phyloP scores from a whole-genome alignment of 2,797 vertebrate species.

The Synanceia verrucosa region DNA sequence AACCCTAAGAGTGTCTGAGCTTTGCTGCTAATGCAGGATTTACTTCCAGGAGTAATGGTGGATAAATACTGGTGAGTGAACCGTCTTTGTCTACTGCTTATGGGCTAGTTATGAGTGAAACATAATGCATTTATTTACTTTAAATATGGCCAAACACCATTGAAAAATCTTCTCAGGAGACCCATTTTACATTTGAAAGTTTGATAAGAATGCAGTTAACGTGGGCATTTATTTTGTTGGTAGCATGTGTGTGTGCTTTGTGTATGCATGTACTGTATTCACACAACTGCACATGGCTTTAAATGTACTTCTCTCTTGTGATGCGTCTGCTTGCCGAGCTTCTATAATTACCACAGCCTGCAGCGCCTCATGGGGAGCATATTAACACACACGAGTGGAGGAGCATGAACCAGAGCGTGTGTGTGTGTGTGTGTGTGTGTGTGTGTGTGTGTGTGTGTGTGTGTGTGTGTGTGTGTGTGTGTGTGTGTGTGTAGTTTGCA shows the following conservation, averaged over 20 bases:
- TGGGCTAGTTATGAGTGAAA: not conserved
- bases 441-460: not conserved
- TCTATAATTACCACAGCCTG: slow-evolving; percentile 84
- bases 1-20: slow-evolving; percentile 26
- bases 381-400: slow-evolving; percentile 85
- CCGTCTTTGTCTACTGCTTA: not conserved
- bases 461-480: slow-evolving; percentile 2
- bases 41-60: not conserved
- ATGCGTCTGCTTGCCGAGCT: slow-evolving; percentile 66
- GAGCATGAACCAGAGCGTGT: slow-evolving; percentile 51
- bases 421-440: not conserved
- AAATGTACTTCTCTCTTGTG: slow-evolving; percentile 62
- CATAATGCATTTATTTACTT: not conserved
- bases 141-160: not conserved
- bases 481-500: slow-evolving; percentile 3
- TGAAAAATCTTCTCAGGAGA: not conserved
- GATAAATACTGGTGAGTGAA: not conserved
- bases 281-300: slow-evolving; percentile 44
- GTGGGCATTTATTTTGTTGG: not conserved
- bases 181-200: not conserved
- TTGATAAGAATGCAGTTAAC: not conserved
- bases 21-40: slow-evolving; percentile 25
- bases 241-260: not conserved
- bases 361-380: slow-evolving; percentile 80
- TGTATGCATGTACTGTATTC: slow-evolving; percentile 27